phyloP scores from a whole-genome alignment of 2,888 invertebrate species.

The Watsonalla binaria region DNA sequence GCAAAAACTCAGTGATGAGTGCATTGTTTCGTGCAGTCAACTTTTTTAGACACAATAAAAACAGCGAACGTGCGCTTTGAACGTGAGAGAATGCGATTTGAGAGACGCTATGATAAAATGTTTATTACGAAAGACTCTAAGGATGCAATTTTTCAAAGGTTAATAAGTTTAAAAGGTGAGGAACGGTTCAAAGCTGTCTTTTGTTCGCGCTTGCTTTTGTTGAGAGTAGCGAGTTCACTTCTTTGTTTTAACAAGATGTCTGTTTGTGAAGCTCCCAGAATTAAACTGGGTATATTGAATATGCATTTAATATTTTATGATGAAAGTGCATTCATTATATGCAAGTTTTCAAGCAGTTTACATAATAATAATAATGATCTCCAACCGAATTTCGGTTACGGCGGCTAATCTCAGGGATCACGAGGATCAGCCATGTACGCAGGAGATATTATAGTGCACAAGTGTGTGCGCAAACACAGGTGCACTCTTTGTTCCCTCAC shows the following conservation, averaged over 20 bases:
- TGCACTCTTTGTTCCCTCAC: no score
- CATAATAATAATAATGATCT: no score
- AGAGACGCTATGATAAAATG: conserved; percentile 3
- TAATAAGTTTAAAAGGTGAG: neutral
- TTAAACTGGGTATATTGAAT: neutral
- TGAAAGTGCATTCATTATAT: neutral
- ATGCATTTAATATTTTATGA: neutral
- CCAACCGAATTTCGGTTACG: no score
- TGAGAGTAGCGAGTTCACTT: neutral
- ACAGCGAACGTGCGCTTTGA: conserved; percentile 18
- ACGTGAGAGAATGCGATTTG: conserved; percentile 22
- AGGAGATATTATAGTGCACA: no score
- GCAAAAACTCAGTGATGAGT: conserved; percentile 40
- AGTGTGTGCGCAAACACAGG: no score
- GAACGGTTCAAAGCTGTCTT: neutral
- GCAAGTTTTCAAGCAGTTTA: no score
- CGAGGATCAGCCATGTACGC: no score
- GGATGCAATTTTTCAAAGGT: neutral
- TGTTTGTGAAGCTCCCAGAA: neutral
- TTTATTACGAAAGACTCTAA: neutral
- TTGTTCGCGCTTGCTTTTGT: neutral
- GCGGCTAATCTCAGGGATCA: no score
- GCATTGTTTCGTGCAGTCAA: conserved; percentile 34
- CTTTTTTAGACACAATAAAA: conserved; percentile 22
- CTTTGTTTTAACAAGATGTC: neutral